These are phyloP conservation scores for Drosophila parabipectinata DNA, from an alignment of 1,140 invertebrate species.

Conservation along the genomic window DNA sequence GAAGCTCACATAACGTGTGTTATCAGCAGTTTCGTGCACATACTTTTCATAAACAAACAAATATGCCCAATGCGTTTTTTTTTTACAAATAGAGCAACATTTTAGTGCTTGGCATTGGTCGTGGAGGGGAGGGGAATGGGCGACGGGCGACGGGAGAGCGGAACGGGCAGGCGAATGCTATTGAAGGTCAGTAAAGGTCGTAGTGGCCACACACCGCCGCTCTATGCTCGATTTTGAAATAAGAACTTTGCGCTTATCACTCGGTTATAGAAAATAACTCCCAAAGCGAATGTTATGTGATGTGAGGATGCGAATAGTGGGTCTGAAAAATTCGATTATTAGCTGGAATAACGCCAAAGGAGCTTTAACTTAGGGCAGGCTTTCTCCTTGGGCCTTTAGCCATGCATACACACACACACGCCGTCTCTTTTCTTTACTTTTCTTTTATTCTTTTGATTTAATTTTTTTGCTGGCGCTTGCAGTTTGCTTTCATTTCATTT, in stretches of 20 bases:
- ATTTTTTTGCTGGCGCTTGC: constrained; percentile 20
- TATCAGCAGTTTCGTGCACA: constrained; percentile 65
- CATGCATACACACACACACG: constrained; percentile 56
- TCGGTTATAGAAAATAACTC: constrained; percentile 42
- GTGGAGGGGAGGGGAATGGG: constrained; percentile 1
- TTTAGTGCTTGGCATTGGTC: constrained; percentile 37
- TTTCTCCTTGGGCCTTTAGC: constrained; percentile 38
- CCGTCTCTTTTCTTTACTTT: constrained; percentile 42
- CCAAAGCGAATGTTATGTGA: constrained; percentile 58
- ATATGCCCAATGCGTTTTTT: constrained; percentile 41
- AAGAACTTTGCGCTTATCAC: constrained; percentile 41
- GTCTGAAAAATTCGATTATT: constrained; percentile 27
- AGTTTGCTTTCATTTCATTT: constrained; percentile 2
- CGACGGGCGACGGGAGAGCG: constrained; percentile 2
- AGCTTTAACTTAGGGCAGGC: constrained; percentile 54
- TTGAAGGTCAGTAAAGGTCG: constrained; percentile 83
- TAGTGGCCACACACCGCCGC: constrained; percentile 48
- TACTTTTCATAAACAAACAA: constrained; percentile 76
- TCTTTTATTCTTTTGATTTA: constrained; percentile 30
- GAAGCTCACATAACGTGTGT: constrained; percentile 46
- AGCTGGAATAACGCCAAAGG: constrained; percentile 17
- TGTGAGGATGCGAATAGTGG: constrained; percentile 28
- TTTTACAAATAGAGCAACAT: constrained; percentile 44
- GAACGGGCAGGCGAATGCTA: constrained; percentile 37
- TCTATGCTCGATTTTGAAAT: constrained; percentile 45